Evolutionary conservation across 1,140 invertebrate genomes (phyloP).

Genomic region (Achatina immaculata): DNA sequence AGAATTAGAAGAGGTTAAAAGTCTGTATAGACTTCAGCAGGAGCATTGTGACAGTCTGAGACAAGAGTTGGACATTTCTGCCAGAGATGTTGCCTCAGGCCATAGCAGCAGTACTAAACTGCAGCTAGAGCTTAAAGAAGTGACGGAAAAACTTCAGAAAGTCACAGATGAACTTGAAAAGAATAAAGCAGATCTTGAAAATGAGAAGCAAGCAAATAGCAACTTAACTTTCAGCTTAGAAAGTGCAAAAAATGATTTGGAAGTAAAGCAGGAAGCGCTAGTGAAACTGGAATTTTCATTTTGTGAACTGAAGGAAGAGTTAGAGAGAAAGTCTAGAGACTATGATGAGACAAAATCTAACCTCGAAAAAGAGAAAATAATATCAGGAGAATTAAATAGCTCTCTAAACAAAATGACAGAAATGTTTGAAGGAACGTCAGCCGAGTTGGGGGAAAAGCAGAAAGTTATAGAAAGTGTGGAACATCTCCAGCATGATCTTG

Average conservation of each 20-base stretch:
- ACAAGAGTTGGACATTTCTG: neutral
- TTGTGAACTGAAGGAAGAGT: neutral
- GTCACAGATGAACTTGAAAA: neutral
- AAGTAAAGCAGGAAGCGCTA: neutral
- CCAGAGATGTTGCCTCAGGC: neutral
- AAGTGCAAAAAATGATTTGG: neutral
- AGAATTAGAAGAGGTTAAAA: neutral
- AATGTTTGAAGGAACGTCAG: neutral
- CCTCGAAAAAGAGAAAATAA: neutral
- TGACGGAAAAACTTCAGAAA: neutral
- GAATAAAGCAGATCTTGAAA: neutral
- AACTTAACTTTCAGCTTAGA: neutral
- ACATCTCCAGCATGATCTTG: neutral
- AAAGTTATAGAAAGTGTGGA: neutral
- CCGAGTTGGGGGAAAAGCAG: neutral
- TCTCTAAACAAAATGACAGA: neutral
- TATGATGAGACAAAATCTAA: neutral
- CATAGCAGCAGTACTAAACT: neutral
- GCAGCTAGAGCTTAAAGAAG: slow-evolving; percentile 3
- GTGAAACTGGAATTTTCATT: neutral
- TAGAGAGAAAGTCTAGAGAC: neutral
- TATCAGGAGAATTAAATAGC: neutral
- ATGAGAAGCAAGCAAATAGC: neutral
- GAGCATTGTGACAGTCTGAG: neutral
- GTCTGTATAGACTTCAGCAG: neutral